Evolutionary conservation across 2,888 invertebrate genomes (phyloP).

Genomic region (Oxytorus armatus): DNA sequence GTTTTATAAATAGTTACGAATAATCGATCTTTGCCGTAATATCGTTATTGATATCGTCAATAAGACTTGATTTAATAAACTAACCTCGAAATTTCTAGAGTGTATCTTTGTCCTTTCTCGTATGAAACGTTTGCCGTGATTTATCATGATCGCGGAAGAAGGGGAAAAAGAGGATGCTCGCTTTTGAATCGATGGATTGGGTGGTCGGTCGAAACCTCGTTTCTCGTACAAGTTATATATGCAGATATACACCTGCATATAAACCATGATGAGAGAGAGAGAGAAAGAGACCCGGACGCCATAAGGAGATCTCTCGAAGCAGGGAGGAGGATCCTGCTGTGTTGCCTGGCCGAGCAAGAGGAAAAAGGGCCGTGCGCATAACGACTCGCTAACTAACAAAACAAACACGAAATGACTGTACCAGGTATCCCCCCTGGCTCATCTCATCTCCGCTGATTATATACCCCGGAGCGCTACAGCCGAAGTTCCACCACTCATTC

Average conservation of each 20-base stretch:
- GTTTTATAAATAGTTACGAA: no score
- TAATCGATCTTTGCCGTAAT: no score
- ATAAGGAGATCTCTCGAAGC: conserved; percentile 36
- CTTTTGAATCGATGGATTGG: conserved; percentile 19
- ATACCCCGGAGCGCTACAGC: conserved; percentile 78
- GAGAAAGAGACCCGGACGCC: conserved; percentile 60
- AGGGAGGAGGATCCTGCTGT: conserved; percentile 56
- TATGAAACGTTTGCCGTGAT: no score
- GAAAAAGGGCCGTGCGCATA: conserved; percentile 68
- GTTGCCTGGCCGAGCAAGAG: background rate
- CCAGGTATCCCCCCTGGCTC: conserved; percentile 67
- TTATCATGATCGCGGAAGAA: background rate
- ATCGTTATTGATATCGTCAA: no score
- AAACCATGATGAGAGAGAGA: conserved; percentile 31
- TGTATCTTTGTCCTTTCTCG: no score
- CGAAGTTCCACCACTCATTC: conserved; percentile 70
- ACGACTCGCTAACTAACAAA: conserved; percentile 82
- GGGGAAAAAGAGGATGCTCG: background rate
- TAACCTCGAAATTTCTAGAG: no score
- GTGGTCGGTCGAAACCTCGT: conserved; percentile 45
- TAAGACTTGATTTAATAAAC: no score
- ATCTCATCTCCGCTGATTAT: conserved; percentile 82
- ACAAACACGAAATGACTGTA: conserved; percentile 79
- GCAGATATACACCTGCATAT: background rate
- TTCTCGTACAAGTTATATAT: background rate